These are phyloP conservation scores for Canis aureus DNA, from an alignment of 2,113 vertebrate species.

Conservation along the genomic window DNA sequence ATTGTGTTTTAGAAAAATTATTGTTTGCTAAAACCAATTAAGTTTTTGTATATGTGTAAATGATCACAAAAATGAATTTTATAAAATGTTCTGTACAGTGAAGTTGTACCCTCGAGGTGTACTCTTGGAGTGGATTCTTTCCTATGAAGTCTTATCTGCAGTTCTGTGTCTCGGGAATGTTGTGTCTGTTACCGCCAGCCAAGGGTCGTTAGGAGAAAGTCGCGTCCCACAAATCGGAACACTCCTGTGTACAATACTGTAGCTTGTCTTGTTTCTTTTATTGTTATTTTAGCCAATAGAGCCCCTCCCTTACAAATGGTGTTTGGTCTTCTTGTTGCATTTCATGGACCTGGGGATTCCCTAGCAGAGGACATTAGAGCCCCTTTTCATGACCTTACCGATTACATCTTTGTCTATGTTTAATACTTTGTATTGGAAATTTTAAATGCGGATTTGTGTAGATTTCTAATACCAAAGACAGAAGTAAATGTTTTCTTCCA, in stretches of 20 bases:
- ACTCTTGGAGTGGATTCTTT: conserved; percentile 27
- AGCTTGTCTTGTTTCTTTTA: neutral
- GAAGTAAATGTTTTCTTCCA: conserved; percentile 61
- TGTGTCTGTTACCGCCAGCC: conserved; percentile 34
- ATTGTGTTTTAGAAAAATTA: conserved; percentile 76
- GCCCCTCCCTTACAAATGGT: neutral
- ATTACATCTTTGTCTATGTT: conserved; percentile 60
- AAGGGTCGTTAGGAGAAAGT: neutral
- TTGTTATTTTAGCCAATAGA: neutral
- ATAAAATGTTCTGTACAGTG: conserved; percentile 69
- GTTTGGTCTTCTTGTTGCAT: conserved; percentile 65
- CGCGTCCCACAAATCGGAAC: neutral
- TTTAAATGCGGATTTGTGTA: conserved; percentile 63
- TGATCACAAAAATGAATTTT: conserved; percentile 66
- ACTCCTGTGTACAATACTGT: neutral
- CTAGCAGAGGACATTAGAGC: neutral
- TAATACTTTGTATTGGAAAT: conserved; percentile 66
- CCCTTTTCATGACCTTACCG: conserved; percentile 14
- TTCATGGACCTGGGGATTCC: conserved; percentile 50
- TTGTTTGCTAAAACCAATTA: conserved; percentile 64
- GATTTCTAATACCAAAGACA: conserved; percentile 83
- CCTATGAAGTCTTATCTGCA: conserved; percentile 44
- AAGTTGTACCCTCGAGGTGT: neutral
- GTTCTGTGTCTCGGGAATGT: neutral
- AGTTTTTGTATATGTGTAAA: conserved; percentile 79